Percentiles rank a stretch among this genome's conserved stretches.
These are phyloP conservation scores for Uropsilus gracilis DNA, from an alignment of 2,113 vertebrate species.

Conservation along the genomic window DNA sequence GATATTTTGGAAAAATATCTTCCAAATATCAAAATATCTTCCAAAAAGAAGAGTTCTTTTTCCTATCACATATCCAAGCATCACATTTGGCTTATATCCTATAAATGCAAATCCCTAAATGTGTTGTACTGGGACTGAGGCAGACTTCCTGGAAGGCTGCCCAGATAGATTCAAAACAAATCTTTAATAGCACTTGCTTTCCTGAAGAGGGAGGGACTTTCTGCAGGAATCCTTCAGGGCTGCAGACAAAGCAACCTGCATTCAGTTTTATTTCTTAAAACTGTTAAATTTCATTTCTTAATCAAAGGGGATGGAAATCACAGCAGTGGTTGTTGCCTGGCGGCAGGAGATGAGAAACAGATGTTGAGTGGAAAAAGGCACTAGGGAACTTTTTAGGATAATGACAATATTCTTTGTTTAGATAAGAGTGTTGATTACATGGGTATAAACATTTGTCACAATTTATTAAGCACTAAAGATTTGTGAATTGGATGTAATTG, in stretches of 20 bases:
- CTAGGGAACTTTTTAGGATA: neutral
- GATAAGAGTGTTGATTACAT: neutral
- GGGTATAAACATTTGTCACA: neutral
- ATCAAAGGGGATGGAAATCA: neutral
- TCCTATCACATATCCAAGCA: neutral
- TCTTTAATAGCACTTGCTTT: neutral
- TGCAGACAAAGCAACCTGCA: neutral
- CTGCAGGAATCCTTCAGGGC: neutral
- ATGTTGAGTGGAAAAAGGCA: neutral
- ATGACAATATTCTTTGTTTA: neutral
- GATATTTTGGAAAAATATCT: neutral
- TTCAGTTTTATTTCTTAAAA: conserved; percentile 39
- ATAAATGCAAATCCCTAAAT: neutral
- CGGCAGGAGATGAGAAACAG: fast-evolving
- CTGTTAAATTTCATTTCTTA: neutral
- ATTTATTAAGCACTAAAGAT: neutral
- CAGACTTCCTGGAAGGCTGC: neutral
- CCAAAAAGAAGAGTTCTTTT: conserved; percentile 9
- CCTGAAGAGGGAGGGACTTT: neutral
- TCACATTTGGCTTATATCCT: neutral
- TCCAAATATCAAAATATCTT: too few relatives aligned
- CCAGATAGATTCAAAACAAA: conserved; percentile 1
- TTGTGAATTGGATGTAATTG: neutral
- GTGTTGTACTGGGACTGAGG: neutral
- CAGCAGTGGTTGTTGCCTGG: neutral